These are phyloP conservation scores for Aproaerema taeniolella DNA, from an alignment of 2,888 invertebrate species.

Conservation along the genomic window DNA sequence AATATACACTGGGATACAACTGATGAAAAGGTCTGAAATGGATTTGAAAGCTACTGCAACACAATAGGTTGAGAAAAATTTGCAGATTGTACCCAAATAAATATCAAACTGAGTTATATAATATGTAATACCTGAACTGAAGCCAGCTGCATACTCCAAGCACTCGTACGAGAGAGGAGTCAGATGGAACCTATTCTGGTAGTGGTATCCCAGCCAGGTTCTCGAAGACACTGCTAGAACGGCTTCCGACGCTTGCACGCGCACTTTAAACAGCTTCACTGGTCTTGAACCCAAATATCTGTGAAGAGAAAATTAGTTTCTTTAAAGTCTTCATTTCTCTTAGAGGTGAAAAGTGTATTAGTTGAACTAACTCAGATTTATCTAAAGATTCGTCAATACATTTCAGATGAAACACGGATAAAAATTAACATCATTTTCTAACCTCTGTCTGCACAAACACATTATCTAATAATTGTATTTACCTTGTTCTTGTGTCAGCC, in stretches of 20 bases:
- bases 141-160: constrained; percentile 98
- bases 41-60: no score
- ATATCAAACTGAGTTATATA: constrained; percentile 3
- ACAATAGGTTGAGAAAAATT: no score
- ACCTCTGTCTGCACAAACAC: no score
- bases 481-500: constrained; percentile 96
- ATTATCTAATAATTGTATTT: background rate
- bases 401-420: constrained; percentile 81
- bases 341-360: background rate
- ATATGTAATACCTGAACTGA: constrained; percentile 80
- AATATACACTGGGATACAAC: no score
- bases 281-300: constrained; percentile 95
- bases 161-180: constrained; percentile 98
- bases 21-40: no score
- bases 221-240: constrained; percentile 98
- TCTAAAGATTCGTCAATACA: constrained; percentile 73
- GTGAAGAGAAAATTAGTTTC: constrained; percentile 18
- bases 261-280: constrained; percentile 96
- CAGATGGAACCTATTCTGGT: constrained; percentile 96
- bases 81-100: background rate
- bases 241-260: constrained; percentile 97
- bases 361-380: constrained; percentile 55
- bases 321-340: background rate
- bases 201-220: constrained; percentile 98
- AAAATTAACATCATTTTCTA: no score